Conservation (phyloP, 2,797 vertebrate genomes). For the Rhabdophis nuchalis region DNA sequence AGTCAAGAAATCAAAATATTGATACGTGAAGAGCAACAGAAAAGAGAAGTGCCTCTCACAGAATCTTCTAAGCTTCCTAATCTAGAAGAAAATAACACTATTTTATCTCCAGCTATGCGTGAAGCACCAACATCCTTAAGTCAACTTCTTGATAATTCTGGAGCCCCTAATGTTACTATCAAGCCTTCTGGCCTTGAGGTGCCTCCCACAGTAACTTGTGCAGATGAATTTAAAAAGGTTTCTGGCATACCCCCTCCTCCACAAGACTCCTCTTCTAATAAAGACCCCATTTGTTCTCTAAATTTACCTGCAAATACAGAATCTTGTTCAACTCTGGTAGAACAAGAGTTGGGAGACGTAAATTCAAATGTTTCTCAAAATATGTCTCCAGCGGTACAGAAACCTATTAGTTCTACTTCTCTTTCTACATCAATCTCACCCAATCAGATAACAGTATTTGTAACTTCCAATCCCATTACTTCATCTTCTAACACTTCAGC, state of each 20-base stretch:
- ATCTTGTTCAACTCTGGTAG: conserved; percentile 57
- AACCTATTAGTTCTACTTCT: conserved; percentile 81
- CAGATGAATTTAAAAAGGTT: conserved; percentile 72
- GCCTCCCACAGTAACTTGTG: conserved; percentile 69
- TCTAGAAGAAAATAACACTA: conserved; percentile 75
- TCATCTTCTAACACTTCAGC: conserved; percentile 80
- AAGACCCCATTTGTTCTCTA: conserved; percentile 66
- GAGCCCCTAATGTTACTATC: conserved; percentile 74
- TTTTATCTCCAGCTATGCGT: conserved; percentile 79
- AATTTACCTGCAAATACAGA: conserved; percentile 68
- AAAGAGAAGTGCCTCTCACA: conserved; percentile 65
- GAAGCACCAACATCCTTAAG: conserved; percentile 89
- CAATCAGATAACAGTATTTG: conserved; percentile 94
- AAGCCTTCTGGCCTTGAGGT: conserved; percentile 73
- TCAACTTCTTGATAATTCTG: conserved; percentile 90
- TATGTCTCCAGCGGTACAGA: conserved; percentile 82
- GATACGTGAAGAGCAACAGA: conserved; percentile 73
- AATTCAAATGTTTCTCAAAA: conserved; percentile 66
- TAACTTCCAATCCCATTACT: conserved; percentile 90
- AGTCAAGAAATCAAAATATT: conserved; percentile 78
- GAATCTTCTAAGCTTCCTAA: conserved; percentile 70
- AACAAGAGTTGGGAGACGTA: conserved; percentile 68
- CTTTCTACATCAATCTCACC: conserved; percentile 76
- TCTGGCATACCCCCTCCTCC: conserved; percentile 64
- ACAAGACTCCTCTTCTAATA: conserved; percentile 65